Conservation (phyloP, 2,113 vertebrate species). For the Paradisaea rubra region DNA sequence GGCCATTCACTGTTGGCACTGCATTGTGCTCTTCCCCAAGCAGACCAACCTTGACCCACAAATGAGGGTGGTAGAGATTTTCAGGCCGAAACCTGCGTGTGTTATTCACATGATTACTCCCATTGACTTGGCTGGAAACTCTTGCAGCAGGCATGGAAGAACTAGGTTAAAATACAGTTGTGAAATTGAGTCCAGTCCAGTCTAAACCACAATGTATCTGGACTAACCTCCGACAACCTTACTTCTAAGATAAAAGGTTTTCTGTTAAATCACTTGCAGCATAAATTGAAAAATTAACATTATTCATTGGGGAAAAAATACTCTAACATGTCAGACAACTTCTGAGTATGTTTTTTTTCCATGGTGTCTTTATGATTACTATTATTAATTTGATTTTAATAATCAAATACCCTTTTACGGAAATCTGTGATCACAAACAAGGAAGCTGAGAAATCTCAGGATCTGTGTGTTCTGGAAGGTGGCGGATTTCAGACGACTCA, state of each 20-base stretch:
- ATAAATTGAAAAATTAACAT: neutral
- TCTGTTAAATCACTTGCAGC: neutral
- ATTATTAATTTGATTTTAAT: neutral
- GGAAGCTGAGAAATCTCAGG: constrained; percentile 21
- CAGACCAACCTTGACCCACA: constrained; percentile 31
- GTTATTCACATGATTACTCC: constrained; percentile 42
- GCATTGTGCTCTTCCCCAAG: neutral
- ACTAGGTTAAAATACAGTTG: neutral
- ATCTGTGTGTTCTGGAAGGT: constrained; percentile 20
- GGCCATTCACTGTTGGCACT: constrained; percentile 55
- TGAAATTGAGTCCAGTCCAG: neutral
- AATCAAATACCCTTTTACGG: neutral
- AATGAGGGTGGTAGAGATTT: constrained; percentile 10
- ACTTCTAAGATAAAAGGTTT: neutral
- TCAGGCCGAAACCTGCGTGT: neutral
- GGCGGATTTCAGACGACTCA: constrained; percentile 10
- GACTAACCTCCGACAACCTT: neutral
- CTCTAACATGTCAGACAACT: neutral
- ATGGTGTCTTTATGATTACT: neutral
- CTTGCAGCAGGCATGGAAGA: neutral
- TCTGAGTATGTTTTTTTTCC: neutral
- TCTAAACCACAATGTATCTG: neutral
- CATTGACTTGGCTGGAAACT: constrained; percentile 27
- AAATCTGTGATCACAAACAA: neutral
- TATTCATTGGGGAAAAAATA: neutral